Base-by-base conservation (phyloP, 2,113 vertebrate species). In the Tetraodon nigroviridis region DNA sequence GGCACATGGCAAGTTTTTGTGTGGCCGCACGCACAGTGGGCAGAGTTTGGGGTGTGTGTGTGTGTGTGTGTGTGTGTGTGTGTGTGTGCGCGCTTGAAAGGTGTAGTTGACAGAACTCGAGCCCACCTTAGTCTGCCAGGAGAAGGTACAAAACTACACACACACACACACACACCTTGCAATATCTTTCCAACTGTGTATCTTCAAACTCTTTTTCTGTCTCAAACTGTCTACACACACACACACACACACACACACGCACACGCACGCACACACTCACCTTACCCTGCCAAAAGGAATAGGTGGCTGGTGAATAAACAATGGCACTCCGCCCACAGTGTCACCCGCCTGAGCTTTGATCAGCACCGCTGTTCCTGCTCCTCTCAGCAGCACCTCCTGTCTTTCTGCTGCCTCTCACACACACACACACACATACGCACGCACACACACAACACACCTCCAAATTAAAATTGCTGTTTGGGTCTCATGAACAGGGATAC, bases 241-340 rank as follows among this genome's bases (percentile, higher is more conserved):
- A 46, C 44, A 77, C 84, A 84, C 83, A 78, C 73, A 75, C 83
- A 80, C 80, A 76, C 51, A 72, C 78, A 74, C 32, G 53, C 51
- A 55, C 53, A 81, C 59, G n/a, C 50, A 69, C 84, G 75, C 84
- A 83, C 83, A 79, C 74, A 75, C 83, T 80, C 80, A 76, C 80
- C 75, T 87, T 70, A 11, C 77, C 77, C 83, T 86, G 86, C 87
- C 86, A 87, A 86, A 83, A 84, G 85, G 81, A 76, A 89, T 83
- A 86, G 87, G 80, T 83, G 83, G 82, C 83, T 87, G 80, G 84
- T 89, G 85, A 88, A 89, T 87, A 87, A 87, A 89, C 89, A 88
- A 88, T 85, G 84, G 83, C 80, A 80, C 85, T 84, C 85, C 83
- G 80, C 89, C 87, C 85, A 85, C 82, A 75, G 82, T 89, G 86